Evolutionary conservation across 2,113 vertebrate species (phyloP).

Genomic region (Dipodomys spectabilis): DNA sequence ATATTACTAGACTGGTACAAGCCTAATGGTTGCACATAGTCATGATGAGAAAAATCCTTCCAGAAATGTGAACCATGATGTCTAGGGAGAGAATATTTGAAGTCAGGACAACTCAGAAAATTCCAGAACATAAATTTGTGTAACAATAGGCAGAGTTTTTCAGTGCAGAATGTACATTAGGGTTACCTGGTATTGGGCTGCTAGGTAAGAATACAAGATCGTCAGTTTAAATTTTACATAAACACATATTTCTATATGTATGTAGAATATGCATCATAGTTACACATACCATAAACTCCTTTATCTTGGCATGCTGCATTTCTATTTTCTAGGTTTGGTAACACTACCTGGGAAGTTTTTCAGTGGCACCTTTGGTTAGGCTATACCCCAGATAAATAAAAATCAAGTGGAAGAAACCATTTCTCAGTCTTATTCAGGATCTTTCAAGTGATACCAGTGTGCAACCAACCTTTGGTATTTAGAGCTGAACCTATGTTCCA

Average conservation of each 20-base stretch:
- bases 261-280: background rate
- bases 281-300: background rate
- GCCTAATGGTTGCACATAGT: background rate
- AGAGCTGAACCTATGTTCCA: background rate
- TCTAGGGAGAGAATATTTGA: background rate
- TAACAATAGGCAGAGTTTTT: background rate
- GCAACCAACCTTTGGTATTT: background rate
- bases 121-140: background rate
- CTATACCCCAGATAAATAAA: background rate
- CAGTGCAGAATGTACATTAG: background rate
- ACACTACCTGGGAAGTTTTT: background rate
- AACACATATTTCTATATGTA: background rate
- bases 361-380: background rate
- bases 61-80: background rate
- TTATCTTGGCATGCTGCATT: background rate
- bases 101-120: background rate
- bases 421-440: background rate
- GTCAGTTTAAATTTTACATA: background rate
- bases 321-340: background rate
- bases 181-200: background rate
- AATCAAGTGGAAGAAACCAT: background rate
- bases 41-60: slow-evolving; percentile 9
- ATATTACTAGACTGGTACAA: background rate
- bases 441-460: background rate
- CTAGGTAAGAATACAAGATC: background rate